Evolutionary conservation across 2,797 vertebrate species (phyloP), one percentile per base, ranked within the genome.

Genomic region (Aeoliscus strigatus): DNA sequence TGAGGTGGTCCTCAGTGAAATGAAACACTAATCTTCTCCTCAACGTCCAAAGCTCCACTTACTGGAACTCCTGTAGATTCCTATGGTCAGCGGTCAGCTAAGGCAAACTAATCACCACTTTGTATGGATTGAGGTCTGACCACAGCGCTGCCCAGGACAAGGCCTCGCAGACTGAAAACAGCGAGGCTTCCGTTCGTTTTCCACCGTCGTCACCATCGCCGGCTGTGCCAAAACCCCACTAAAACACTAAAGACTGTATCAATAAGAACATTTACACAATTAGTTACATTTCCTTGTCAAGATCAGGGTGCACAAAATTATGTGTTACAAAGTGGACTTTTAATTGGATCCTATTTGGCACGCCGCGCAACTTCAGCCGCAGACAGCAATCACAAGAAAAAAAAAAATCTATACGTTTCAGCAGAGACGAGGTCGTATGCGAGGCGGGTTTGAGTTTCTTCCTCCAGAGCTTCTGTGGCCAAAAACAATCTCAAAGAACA

Each of bases 401-500:
- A 49, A 61, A 65, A 61, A 81, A 75, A 77, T 75, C 77, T 72
- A 82, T 83, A 81, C 58, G 45, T 87, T 83, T 81, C 35, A 77
- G 72, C 65, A 77, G 80, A 81, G 70, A 73, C 67, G 70, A 75
- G 72, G 75, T 70, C 39, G 83, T 80, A 80, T 68, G 12, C 81
- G 82, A 79, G 79, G 79, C 75, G 75, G 75, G 81, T 71, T 88
- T 81, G 78, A 73, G 82, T 86, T 88, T 86, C 84, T 79, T 85
- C 75, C 63, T 74, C 73, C 79, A 70, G 73, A 67, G 60, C 51
- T 61, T 53, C 66, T 58, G 58, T 26, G 58, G 86, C 88, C 87
- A 89, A 89, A 82, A 88, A 79, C 83, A 89, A 89, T 88, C 73
- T 86, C 8, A 23, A 71, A 66, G 72, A 79, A 74, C 74, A 75